Percentiles rank a stretch among this genome's conserved stretches.
These are phyloP conservation scores for Thalassophryne amazonica DNA, from an alignment of 2,797 vertebrate species.

Conservation along the genomic window DNA sequence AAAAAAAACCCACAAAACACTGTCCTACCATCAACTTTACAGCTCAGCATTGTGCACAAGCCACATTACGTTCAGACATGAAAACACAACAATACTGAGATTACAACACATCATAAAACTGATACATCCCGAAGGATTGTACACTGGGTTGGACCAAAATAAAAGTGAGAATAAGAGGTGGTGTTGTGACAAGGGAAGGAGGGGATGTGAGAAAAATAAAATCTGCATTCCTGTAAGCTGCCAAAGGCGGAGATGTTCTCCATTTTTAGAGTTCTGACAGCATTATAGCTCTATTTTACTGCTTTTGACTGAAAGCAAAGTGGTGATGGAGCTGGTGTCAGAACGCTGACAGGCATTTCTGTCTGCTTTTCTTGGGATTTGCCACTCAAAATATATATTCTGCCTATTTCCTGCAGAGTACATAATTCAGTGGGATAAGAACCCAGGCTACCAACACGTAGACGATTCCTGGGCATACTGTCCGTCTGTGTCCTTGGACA, in stretches of 20 bases:
- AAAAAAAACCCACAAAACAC: no score
- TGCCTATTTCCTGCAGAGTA: background rate
- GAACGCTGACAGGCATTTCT: constrained; percentile 40
- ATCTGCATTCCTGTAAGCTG: constrained; percentile 44
- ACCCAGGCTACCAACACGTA: no score
- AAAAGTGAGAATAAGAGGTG: background rate
- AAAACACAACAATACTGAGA: no score
- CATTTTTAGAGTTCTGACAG: constrained; percentile 65
- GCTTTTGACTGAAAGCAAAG: constrained; percentile 36
- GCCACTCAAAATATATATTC: background rate
- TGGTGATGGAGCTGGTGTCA: constrained; percentile 27
- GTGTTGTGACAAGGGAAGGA: background rate
- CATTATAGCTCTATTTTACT: constrained; percentile 48
- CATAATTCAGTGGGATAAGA: no score
- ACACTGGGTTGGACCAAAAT: no score
- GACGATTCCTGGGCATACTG: no score
- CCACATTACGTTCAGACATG: no score
- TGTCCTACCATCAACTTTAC: no score
- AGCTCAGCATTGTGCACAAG: no score
- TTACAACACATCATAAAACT: no score
- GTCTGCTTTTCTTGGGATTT: constrained; percentile 9
- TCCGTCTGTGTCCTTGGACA: no score
- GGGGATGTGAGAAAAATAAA: constrained; percentile 20
- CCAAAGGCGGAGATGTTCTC: constrained; percentile 16
- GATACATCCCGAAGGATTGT: no score